Conservation (phyloP, 2,888 invertebrate species). For the Volucella zonaria region DNA sequence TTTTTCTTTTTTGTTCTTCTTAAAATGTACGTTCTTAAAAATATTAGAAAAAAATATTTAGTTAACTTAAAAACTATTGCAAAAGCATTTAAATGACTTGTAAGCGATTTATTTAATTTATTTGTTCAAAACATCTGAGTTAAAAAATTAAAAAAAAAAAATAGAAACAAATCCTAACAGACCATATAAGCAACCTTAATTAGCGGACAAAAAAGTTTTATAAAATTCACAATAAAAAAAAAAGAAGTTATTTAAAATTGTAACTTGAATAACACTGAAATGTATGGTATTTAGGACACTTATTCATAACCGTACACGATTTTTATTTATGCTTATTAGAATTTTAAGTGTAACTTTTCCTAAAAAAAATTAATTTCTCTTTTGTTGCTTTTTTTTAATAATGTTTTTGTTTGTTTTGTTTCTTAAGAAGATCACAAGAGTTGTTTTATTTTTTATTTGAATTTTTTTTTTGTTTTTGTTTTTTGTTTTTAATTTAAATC, state of each 20-base stretch:
- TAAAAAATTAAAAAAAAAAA: conserved; percentile 10
- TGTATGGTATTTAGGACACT: conserved; percentile 67
- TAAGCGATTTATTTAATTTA: not conserved
- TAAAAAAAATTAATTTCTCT: conserved; percentile 1
- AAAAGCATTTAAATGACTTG: conserved; percentile 34
- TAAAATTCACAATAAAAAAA: conserved; percentile 5
- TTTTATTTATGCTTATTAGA: conserved; percentile 15
- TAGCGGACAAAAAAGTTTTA: not conserved
- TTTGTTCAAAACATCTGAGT: not conserved
- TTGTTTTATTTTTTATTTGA: conserved; percentile 27
- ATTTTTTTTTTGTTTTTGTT: conserved; percentile 24
- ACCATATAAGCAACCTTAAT: conserved; percentile 12
- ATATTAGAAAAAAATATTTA: conserved; percentile 25
- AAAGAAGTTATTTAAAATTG: conserved; percentile 5
- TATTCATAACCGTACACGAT: conserved; percentile 54
- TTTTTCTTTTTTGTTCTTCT: conserved; percentile 17
- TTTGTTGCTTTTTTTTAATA: not conserved
- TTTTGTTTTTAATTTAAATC: conserved; percentile 41
- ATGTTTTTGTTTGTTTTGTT: conserved; percentile 38
- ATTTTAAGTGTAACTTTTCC: conserved; percentile 28
- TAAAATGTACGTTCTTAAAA: conserved; percentile 10
- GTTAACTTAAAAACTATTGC: conserved; percentile 45
- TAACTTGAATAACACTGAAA: conserved; percentile 56
- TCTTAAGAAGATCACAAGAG: conserved; percentile 71
- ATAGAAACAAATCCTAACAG: not conserved